A percentile compares a stretch with the other conserved stretches of the same genome.
These are phyloP conservation scores for Pantelozetes paolii DNA, from an alignment of 2,888 invertebrate species.

Conservation along the genomic window DNA sequence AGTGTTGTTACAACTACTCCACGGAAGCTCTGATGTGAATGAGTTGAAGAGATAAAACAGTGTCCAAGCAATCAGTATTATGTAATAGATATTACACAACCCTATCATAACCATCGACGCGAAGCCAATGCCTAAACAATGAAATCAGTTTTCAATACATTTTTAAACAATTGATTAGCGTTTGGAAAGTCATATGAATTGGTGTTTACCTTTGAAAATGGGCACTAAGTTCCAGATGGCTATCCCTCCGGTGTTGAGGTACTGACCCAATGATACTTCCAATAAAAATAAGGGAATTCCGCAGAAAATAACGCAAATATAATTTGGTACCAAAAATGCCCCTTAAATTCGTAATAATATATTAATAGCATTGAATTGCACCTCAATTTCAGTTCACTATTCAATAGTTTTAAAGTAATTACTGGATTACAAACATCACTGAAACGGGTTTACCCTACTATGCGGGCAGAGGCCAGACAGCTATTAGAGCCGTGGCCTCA, in stretches of 20 bases:
- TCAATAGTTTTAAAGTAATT: not conserved
- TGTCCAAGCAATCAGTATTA: slow-evolving; percentile 47
- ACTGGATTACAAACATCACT: not conserved
- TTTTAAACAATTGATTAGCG: no score
- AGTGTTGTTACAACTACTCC: slow-evolving; percentile 52
- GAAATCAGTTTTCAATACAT: not conserved
- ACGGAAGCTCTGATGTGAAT: slow-evolving; percentile 52
- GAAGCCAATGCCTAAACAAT: slow-evolving; percentile 46
- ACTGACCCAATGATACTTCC: slow-evolving; percentile 91
- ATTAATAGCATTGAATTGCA: not conserved
- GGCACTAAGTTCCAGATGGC: slow-evolving; percentile 90
- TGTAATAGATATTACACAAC: slow-evolving; percentile 47
- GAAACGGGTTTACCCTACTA: not conserved
- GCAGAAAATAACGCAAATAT: slow-evolving; percentile 83
- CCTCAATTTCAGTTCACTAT: not conserved
- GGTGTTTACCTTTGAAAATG: slow-evolving; percentile 68
- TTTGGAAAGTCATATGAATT: no score
- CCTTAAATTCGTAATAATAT: slow-evolving; percentile 58
- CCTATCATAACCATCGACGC: slow-evolving; percentile 48
- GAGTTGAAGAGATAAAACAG: slow-evolving; percentile 50
- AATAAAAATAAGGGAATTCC: slow-evolving; percentile 91
- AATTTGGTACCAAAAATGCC: slow-evolving; percentile 88
- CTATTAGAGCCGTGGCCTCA: not conserved
- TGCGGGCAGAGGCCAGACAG: not conserved
- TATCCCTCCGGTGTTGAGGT: slow-evolving; percentile 82